phyloP scores from a whole-genome alignment of 1,140 invertebrate species.

The Penaeus japonicus region DNA sequence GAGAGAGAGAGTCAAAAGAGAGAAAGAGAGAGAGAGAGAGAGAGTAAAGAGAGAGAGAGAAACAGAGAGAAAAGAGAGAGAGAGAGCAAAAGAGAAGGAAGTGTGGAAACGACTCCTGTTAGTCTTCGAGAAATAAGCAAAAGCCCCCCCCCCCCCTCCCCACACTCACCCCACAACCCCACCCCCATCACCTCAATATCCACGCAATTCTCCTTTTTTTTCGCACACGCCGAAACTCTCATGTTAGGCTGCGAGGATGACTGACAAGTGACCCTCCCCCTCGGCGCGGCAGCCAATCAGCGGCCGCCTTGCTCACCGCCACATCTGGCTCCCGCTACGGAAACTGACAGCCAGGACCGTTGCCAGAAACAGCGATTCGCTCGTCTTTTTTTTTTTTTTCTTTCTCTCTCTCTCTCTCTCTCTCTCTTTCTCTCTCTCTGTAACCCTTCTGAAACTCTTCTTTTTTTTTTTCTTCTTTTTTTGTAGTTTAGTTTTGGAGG shows the following conservation, averaged over 20 bases:
- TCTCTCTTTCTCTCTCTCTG: not conserved
- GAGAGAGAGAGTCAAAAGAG: too few species aligned
- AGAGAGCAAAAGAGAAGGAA: too few species aligned
- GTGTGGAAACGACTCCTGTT: constrained; percentile 3
- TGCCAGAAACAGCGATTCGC: constrained; percentile 27
- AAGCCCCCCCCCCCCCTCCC: too few species aligned
- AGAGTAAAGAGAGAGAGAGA: too few species aligned
- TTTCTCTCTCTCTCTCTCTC: too few species aligned
- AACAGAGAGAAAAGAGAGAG: too few species aligned
- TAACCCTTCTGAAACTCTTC: not conserved
- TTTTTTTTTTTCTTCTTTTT: not conserved
- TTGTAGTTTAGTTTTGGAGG: not conserved
- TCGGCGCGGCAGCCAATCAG: constrained; percentile 27
- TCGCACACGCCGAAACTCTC: not conserved
- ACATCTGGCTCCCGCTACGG: constrained; percentile 33
- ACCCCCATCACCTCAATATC: constrained; percentile 32
- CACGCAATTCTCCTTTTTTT: constrained; percentile 19
- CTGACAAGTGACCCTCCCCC: constrained; percentile 45
- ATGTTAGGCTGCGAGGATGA: constrained; percentile 27
- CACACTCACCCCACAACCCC: too few species aligned
- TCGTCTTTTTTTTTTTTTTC: not conserved
- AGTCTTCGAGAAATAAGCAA: constrained; percentile 15
- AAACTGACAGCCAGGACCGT: constrained; percentile 31
- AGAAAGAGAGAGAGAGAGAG: too few species aligned
- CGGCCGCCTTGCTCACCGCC: constrained; percentile 4